These are phyloP conservation scores for Heliconius erato DNA, from an alignment of 2,888 invertebrate species.

Conservation along the genomic window DNA sequence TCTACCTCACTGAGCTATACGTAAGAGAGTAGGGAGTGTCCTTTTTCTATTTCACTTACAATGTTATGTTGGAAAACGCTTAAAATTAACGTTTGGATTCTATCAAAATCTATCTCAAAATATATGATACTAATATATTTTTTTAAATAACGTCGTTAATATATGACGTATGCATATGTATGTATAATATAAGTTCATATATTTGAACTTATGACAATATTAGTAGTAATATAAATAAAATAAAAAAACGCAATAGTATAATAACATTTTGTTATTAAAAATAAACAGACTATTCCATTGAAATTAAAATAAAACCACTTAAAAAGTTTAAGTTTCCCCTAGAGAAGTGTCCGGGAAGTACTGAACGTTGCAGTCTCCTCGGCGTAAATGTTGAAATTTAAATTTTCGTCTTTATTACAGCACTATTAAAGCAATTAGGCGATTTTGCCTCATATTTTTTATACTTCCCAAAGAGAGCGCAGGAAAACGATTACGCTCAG, in stretches of 20 bases:
- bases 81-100: no score
- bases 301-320: conserved; percentile 23
- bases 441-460: conserved; percentile 68
- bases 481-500: conserved; percentile 73
- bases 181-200: neutral
- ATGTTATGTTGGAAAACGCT: no score
- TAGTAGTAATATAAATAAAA: neutral
- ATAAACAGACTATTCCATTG: neutral
- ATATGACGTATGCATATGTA: neutral
- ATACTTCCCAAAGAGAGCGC: conserved; percentile 64
- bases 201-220: neutral
- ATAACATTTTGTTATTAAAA: neutral
- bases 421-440: conserved; percentile 66
- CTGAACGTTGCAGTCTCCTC: conserved; percentile 11
- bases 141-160: neutral
- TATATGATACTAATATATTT: neutral
- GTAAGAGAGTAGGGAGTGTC: no score
- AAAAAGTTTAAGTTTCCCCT: conserved; percentile 17
- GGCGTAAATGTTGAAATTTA: conserved; percentile 22
- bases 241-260: neutral
- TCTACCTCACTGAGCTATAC: no score
- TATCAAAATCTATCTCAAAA: neutral
- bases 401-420: conserved; percentile 38
- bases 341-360: neutral
- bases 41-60: no score